Evolutionary conservation across 2,113 vertebrate species (phyloP).

Genomic region (Pao palembangensis): DNA sequence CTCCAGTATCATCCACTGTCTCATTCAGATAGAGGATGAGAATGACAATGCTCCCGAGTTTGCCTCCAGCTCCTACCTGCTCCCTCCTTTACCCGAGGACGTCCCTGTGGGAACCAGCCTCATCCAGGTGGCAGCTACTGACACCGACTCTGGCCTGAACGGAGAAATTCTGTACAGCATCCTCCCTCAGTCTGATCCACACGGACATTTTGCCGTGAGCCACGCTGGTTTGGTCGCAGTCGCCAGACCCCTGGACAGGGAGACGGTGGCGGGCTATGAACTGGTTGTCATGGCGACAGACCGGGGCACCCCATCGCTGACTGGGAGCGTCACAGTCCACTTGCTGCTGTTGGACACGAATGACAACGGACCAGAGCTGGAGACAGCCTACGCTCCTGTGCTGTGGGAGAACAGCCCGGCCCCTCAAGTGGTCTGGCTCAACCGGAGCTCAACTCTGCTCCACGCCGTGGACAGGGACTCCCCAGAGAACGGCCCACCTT

Average conservation of each 20-base stretch:
- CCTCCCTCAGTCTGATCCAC: conserved; percentile 75
- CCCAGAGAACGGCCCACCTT: conserved; percentile 81
- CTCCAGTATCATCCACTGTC: conserved; percentile 78
- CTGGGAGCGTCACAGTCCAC: conserved; percentile 76
- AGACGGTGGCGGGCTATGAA: conserved; percentile 70
- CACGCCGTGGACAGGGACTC: conserved; percentile 77
- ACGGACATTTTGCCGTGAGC: conserved; percentile 75
- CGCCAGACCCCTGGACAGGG: conserved; percentile 75
- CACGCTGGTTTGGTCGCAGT: conserved; percentile 74
- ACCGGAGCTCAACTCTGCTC: conserved; percentile 78
- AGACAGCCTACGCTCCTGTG: conserved; percentile 76
- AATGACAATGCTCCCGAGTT: conserved; percentile 86
- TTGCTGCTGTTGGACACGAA: conserved; percentile 81
- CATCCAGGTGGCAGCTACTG: conserved; percentile 75
- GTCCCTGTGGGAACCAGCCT: conserved; percentile 75
- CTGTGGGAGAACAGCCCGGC: conserved; percentile 81
- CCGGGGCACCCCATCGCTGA: conserved; percentile 74
- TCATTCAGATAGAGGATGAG: conserved; percentile 82
- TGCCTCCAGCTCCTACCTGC: conserved; percentile 64
- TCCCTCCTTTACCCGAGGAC: conserved; percentile 77
- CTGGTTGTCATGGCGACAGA: conserved; percentile 82
- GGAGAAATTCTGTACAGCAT: conserved; percentile 80
- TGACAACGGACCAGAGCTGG: conserved; percentile 84
- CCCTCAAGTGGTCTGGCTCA: conserved; percentile 79
- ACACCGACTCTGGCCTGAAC: conserved; percentile 80